A percentile compares a stretch with the other conserved stretches of the same genome.
Conservation (phyloP, 2,797 vertebrate genomes). For the Sarcoramphus papa region DNA sequence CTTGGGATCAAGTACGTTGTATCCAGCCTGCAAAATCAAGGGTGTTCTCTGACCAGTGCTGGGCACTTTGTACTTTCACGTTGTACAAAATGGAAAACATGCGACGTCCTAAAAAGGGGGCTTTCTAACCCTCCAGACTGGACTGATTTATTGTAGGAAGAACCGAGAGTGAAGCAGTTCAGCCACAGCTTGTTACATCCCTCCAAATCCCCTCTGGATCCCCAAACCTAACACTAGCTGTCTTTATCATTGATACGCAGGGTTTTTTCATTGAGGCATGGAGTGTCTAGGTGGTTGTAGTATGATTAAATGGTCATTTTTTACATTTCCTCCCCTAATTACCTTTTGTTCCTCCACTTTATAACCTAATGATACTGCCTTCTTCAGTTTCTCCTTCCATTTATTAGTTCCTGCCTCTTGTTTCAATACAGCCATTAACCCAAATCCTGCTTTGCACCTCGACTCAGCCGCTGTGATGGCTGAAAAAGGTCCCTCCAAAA, state of each 20-base stretch:
- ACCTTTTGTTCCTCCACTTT: neutral
- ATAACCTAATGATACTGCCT: neutral
- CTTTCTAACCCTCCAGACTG: neutral
- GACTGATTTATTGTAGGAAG: neutral
- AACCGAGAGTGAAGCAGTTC: neutral
- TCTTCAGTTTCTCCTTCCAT: neutral
- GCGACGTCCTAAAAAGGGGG: neutral
- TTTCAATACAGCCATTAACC: neutral
- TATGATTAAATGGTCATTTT: neutral
- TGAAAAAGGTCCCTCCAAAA: neutral
- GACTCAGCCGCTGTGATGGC: rapidly evolving
- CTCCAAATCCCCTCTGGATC: neutral
- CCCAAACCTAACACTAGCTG: neutral
- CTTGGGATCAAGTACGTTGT: neutral
- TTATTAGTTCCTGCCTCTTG: neutral
- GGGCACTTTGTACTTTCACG: neutral
- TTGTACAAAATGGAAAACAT: neutral
- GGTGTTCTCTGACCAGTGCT: neutral
- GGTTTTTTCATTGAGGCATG: neutral
- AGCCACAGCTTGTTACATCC: neutral
- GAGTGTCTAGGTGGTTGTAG: neutral
- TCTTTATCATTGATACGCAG: rapidly evolving
- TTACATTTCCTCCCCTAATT: neutral
- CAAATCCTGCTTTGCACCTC: neutral
- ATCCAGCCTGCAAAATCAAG: neutral